These are phyloP conservation scores for Macrosteles quadrilineatus DNA, from an alignment of 1,140 invertebrate genomes.

Conservation along the genomic window DNA sequence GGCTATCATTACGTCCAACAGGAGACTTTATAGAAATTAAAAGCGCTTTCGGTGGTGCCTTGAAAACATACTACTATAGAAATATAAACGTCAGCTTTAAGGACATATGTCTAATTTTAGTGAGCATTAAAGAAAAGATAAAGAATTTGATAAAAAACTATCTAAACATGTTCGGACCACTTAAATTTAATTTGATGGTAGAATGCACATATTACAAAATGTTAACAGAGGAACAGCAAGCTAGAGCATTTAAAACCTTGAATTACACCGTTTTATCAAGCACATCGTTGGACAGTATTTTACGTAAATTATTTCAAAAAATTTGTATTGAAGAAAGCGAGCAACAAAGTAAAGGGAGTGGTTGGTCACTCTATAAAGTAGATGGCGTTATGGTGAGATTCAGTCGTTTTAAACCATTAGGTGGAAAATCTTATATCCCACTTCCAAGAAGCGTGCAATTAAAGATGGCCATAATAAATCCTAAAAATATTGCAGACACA, in stretches of 20 bases:
- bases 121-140: not conserved
- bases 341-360: not conserved
- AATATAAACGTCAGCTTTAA: not conserved
- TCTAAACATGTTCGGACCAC: too few relatives aligned
- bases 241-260: not conserved
- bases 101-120: not conserved
- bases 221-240: not conserved
- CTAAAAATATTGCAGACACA: not conserved
- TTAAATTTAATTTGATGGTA: not conserved
- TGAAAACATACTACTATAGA: too few relatives aligned
- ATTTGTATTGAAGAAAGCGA: not conserved
- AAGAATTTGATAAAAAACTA: not conserved
- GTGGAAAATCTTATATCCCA: not conserved
- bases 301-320: not conserved
- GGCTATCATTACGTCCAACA: not conserved
- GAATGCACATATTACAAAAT: not conserved
- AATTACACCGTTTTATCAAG: too few relatives aligned
- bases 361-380: not conserved
- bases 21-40: not conserved
- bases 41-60: not conserved
- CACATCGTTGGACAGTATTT: not conserved
- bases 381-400: constrained; percentile 4
- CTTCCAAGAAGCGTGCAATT: not conserved
- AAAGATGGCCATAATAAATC: constrained; percentile 7
- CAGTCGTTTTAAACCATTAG: not conserved